A percentile compares a stretch with the other conserved stretches of the same genome.
Conservation (phyloP, 1,140 invertebrate genomes). For the Eueides isabella region DNA sequence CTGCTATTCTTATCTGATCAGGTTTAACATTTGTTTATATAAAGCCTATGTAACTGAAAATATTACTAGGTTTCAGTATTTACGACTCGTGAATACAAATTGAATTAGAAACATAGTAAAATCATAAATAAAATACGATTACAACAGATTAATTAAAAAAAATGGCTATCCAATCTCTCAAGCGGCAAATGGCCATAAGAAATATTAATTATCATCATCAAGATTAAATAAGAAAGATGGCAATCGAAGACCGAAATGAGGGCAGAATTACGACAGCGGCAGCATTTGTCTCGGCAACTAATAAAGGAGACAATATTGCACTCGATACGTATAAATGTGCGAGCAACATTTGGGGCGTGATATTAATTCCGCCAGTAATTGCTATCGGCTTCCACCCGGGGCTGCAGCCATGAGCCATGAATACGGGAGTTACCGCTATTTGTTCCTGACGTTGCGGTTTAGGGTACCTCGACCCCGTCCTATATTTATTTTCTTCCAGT, state of each 20-base stretch:
- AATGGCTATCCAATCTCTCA: slow-evolving; percentile 17
- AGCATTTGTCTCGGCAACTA: slow-evolving; percentile 80
- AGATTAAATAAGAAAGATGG: slow-evolving; percentile 78
- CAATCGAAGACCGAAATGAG: slow-evolving; percentile 75
- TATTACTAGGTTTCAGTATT: neutral
- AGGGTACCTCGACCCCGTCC: slow-evolving; percentile 71
- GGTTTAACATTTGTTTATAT: neutral
- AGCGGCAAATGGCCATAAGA: slow-evolving; percentile 46
- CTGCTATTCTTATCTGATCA: neutral
- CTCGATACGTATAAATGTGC: slow-evolving; percentile 81
- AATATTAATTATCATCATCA: slow-evolving; percentile 75
- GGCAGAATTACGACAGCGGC: slow-evolving; percentile 73
- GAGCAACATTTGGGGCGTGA: slow-evolving; percentile 80
- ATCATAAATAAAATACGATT: neutral
- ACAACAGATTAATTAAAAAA: neutral
- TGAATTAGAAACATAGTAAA: neutral
- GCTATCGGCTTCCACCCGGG: slow-evolving; percentile 77
- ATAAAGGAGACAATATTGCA: slow-evolving; percentile 82
- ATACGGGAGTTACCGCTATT: slow-evolving; percentile 81
- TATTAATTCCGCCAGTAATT: slow-evolving; percentile 82
- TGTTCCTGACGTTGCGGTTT: slow-evolving; percentile 81
- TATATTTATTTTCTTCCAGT: slow-evolving; percentile 80
- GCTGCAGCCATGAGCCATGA: slow-evolving; percentile 80
- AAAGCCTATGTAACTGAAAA: neutral
- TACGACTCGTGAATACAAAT: neutral